Evolutionary conservation across 2,888 invertebrate genomes (phyloP), one percentile per base, ranked within the genome.

Genomic region (Disparrhopalites patrizii): DNA sequence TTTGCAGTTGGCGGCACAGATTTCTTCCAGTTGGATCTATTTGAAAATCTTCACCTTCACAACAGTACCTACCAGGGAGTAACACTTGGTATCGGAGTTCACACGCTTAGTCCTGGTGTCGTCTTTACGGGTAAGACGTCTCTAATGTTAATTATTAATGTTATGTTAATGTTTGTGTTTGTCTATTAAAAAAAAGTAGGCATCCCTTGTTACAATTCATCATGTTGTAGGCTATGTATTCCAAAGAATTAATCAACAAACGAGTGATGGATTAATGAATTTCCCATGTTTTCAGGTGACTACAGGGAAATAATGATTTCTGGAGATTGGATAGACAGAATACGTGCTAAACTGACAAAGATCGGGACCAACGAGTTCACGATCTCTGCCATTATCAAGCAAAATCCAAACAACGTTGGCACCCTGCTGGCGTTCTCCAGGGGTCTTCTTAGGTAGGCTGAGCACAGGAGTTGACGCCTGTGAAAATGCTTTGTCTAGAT

Each of bases 361-460:
- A 51, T 71, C 62, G 74, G 74, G 47, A 70, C 69, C 28, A 75
- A 75, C 66, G 76, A 74, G 69, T 76, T 91, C 82, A 90, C 91
- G 69, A 83, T 91, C 78, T 85, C 89, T 75, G 90, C 90, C 65
- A 83, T 86, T 76, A 81, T 91, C 70, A 84, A 86, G 69, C 91
- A 91, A 80, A 89, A 90, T 80, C 86, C 86, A 75, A 86, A 86
- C 77, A 91, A 91, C 82, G 87, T 88, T 71, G 91, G 91, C 78
- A 87, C 90, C 75, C 88, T 91, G 76, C 83, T 91, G 76, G 88
- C 90, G 77, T 89, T 91, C 82, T 88, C 89, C 70, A 87, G 87
- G 80, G 90, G 89, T 77, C 85, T 85, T 81, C 87, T 87, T 83
- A 87, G 87, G 87, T 87, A 82, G 74, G 73, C n/a, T n/a, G n/a